Conservation (phyloP, 2,888 invertebrate species). For the Drosophila atripex region DNA sequence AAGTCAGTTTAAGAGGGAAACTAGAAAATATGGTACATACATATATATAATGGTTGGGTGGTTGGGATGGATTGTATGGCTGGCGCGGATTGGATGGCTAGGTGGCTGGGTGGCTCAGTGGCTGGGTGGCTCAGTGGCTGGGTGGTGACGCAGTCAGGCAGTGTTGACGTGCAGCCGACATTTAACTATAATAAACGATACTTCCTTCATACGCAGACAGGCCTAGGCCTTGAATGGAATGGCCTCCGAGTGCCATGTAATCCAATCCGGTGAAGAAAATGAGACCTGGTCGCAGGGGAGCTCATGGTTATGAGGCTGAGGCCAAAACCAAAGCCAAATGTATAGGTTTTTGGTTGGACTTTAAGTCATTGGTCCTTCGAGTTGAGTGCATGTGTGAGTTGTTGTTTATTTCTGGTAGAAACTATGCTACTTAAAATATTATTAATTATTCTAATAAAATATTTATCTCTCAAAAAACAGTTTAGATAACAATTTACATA, state of each 20-base stretch:
- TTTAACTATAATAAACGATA: constrained; percentile 75
- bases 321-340: not conserved
- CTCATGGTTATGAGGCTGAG: not conserved
- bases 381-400: too few relatives aligned
- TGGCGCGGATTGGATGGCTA: not conserved
- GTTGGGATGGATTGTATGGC: too few relatives aligned
- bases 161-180: constrained; percentile 56
- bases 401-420: too few relatives aligned
- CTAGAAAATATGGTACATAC: not conserved
- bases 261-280: constrained; percentile 11
- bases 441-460: too few relatives aligned
- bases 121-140: not conserved
- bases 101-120: constrained; percentile 4
- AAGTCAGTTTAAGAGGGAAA: constrained; percentile 12
- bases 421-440: too few relatives aligned
- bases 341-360: not conserved
- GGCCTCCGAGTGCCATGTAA: constrained; percentile 20
- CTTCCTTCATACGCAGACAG: constrained; percentile 57
- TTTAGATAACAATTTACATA: constrained; percentile 40
- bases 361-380: too few relatives aligned
- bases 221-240: constrained; percentile 18
- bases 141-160: constrained; percentile 23
- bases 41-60: too few relatives aligned
- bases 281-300: not conserved
- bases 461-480: not conserved